Conservation (phyloP, 64 coral and sea anemone species). For the Actinia tenebrosa region DNA sequence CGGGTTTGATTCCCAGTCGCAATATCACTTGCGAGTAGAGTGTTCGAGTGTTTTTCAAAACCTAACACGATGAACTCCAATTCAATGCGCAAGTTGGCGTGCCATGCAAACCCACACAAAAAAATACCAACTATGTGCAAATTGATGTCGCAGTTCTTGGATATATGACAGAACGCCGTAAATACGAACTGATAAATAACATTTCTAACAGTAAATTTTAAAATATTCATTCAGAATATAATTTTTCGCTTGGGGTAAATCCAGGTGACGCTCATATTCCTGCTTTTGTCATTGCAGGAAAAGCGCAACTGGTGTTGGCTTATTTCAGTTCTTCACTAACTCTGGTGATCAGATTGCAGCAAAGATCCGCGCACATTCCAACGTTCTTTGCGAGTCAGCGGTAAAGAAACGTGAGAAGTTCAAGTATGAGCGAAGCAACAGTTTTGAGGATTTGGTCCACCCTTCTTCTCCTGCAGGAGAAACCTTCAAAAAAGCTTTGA, state of each 20-base stretch:
- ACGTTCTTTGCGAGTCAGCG: not conserved
- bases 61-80: too few species aligned
- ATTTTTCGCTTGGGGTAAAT: not conserved
- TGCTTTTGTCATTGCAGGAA: constrained; percentile 13
- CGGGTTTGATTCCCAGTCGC: too few species aligned
- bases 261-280: not conserved
- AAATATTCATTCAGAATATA: not conserved
- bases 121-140: too few species aligned
- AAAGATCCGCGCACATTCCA: constrained; percentile 34
- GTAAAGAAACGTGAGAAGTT: constrained; percentile 12
- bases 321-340: constrained; percentile 55
- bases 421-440: constrained; percentile 14
- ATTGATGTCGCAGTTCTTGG: too few species aligned
- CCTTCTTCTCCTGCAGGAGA: not conserved
- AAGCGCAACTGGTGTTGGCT: constrained; percentile 43
- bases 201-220: too few species aligned
- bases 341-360: constrained; percentile 28
- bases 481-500: not conserved
- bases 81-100: too few species aligned
- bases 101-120: too few species aligned
- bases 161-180: too few species aligned
- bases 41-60: too few species aligned
- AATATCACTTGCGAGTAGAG: too few species aligned
- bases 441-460: constrained; percentile 7
- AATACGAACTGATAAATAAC: too few species aligned